phyloP scores from a whole-genome alignment of 2,888 invertebrate genomes.

The Azorinus chamasolen region DNA sequence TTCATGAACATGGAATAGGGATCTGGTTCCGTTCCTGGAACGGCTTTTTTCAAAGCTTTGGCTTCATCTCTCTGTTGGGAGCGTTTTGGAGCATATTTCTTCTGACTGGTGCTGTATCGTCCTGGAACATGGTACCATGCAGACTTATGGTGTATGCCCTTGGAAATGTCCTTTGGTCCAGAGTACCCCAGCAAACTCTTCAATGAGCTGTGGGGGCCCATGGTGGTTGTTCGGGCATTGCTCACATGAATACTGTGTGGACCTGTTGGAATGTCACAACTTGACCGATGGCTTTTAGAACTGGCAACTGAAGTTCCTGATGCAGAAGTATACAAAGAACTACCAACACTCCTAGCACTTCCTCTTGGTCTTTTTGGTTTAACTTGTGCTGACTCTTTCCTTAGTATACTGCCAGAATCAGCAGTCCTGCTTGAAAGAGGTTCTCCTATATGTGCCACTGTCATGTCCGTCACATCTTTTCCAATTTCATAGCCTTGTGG shows the following conservation, averaged over 20 bases:
- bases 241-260: conserved; percentile 72
- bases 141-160: conserved; percentile 75
- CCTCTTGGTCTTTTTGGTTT: conserved; percentile 54
- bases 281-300: conserved; percentile 63
- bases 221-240: conserved; percentile 70
- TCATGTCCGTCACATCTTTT: conserved; percentile 3
- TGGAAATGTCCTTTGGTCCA: conserved; percentile 66
- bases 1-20: conserved; percentile 55
- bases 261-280: conserved; percentile 68
- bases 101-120: conserved; percentile 75
- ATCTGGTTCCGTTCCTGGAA: conserved; percentile 45
- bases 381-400: conserved; percentile 34
- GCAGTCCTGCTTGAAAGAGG: conserved; percentile 22
- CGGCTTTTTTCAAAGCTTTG: conserved; percentile 55
- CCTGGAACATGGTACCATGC: conserved; percentile 85
- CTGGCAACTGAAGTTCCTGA: conserved; percentile 57
- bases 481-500: conserved; percentile 40
- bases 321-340: conserved; percentile 62
- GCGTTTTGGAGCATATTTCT: conserved; percentile 73
- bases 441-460: conserved; percentile 37
- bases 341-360: conserved; percentile 71
- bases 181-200: conserved; percentile 73
- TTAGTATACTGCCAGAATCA: conserved; percentile 16
- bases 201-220: conserved; percentile 78
- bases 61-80: conserved; percentile 70